phyloP scores from a whole-genome alignment of 2,113 vertebrate species.

The Castor canadensis region DNA sequence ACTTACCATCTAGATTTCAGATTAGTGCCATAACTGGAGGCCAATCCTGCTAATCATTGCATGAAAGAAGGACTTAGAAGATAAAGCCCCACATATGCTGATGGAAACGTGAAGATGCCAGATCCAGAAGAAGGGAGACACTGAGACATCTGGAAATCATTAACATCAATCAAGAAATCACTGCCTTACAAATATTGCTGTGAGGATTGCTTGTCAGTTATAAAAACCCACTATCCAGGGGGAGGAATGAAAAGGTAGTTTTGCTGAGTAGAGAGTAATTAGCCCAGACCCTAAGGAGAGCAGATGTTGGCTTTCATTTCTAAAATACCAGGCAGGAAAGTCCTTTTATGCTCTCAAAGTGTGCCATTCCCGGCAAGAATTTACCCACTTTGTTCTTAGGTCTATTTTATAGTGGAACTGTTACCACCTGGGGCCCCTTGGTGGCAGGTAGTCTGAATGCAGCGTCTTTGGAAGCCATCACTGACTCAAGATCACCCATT shows the following conservation, averaged over 20 bases:
- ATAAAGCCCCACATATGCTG: neutral
- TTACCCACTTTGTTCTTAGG: neutral
- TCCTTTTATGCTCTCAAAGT: neutral
- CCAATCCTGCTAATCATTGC: neutral
- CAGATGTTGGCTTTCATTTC: constrained; percentile 55
- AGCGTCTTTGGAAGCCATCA: neutral
- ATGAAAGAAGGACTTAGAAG: neutral
- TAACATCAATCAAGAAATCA: constrained; percentile 53
- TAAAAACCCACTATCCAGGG: constrained; percentile 9
- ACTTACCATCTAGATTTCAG: neutral
- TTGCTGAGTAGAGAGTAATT: constrained; percentile 57
- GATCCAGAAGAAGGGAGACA: constrained; percentile 31
- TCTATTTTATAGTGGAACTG: neutral
- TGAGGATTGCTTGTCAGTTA: constrained; percentile 35
- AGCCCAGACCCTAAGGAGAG: constrained; percentile 29
- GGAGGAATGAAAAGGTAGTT: constrained; percentile 45
- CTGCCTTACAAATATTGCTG: constrained; percentile 50
- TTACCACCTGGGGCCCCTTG: neutral
- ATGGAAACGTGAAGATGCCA: constrained; percentile 54
- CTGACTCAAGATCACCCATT: neutral
- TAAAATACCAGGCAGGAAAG: neutral
- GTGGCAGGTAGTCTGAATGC: neutral
- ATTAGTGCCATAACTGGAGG: neutral
- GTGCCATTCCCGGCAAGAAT: neutral
- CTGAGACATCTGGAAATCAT: constrained; percentile 74